Conservation (phyloP, 2,113 vertebrate genomes). For the Anarrhichthys ocellatus region DNA sequence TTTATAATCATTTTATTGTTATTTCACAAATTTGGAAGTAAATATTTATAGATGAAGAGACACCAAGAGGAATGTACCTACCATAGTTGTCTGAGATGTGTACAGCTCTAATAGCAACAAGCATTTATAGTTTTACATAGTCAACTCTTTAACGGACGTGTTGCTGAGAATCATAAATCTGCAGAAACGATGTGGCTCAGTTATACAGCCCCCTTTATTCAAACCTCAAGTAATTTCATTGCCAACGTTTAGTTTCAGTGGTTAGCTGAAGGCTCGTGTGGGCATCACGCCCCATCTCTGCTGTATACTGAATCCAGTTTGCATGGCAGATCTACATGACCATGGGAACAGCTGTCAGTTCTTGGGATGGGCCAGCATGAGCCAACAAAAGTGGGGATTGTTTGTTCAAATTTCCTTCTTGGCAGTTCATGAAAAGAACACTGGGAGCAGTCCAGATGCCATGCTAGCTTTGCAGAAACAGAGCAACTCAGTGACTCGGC, state of each 20-base stretch:
- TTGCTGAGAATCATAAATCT: not conserved
- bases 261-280: not conserved
- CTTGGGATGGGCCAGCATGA: slow-evolving; percentile 54
- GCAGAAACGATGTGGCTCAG: not conserved
- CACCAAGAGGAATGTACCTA: not conserved
- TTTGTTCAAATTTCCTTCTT: slow-evolving; percentile 76
- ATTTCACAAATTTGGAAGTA: not conserved
- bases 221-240: not conserved
- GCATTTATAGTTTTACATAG: not conserved
- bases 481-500: slow-evolving; percentile 74
- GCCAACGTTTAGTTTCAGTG: not conserved
- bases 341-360: slow-evolving; percentile 71
- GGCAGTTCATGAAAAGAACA: slow-evolving; percentile 78
- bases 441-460: slow-evolving; percentile 73
- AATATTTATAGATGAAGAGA: not conserved
- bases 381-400: slow-evolving; percentile 80
- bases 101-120: not conserved
- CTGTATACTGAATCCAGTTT: slow-evolving; percentile 44
- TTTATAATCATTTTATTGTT: not conserved
- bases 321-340: slow-evolving; percentile 56
- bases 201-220: not conserved
- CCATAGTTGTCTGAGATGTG: not conserved
- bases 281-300: slow-evolving; percentile 17
- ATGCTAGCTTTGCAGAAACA: slow-evolving; percentile 72
- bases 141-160: not conserved